Evolutionary conservation across 2,888 invertebrate genomes (phyloP), one percentile per base, ranked within the genome.

Genomic region (Trypoxylon attenuatum): DNA sequence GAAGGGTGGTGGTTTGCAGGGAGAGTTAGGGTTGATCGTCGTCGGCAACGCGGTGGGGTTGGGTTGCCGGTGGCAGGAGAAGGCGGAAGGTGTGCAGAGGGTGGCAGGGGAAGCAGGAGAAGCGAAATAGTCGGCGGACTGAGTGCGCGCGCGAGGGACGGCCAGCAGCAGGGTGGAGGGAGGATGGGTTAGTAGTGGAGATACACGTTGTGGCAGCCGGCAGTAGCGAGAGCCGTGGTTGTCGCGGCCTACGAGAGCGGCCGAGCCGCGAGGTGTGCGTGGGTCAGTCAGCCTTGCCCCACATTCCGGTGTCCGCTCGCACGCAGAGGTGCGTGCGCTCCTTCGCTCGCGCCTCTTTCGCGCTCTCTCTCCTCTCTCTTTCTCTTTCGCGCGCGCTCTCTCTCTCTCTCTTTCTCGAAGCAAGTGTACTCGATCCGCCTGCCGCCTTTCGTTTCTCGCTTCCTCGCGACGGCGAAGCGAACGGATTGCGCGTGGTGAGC

Each of bases 201-300:
- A 80, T 82, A 80, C 83, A 86, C 85, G 85, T 85, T 85, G 83
- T 82, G 81, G 71, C 81, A 81, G 83, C 84, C 84, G 84, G 82
- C 83, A 84, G 84, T 84, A 85, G 84, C 79, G 78, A 81, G 76
- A 78, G 83, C 82, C 83, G 83, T 82, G 84, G 80, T 80, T 71
- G 73, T 79, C 80, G 78, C 84, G 83, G 82, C 82, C 83, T 80
- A 83, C 77, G 70, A n/a, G n/a, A 29, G 29, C 74, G 69, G 66
- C 58, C 47, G 52, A 41, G 51, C 66, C 27, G 55, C 47, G 66
- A 53, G 54, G 61, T 59, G 71, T 60, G 64, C 70, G 70, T 64
- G 69, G 60, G 65, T 57, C 69, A 57, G 65, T 57, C 69, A 63
- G 51, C 66, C 58, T 62, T 67, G 69, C 62, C 66, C 68, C 68